These are phyloP conservation scores for Platyrinchus mystaceus DNA, from an alignment of 2,797 vertebrate species.

Conservation along the genomic window DNA sequence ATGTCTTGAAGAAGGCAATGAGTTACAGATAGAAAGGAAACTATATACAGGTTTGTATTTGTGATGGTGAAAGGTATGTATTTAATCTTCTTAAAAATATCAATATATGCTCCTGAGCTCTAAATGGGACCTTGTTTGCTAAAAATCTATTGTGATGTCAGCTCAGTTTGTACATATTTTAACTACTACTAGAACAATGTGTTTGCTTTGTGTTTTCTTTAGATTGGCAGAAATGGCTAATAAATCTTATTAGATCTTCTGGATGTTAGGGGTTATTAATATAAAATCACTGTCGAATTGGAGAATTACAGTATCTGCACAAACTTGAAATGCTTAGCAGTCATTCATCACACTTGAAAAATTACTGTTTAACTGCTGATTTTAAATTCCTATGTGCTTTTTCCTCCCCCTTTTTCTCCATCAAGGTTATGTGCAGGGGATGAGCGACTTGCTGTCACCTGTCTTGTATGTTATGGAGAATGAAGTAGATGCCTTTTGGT, in stretches of 20 bases:
- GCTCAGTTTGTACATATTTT: not conserved
- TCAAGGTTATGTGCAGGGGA: constrained; percentile 94
- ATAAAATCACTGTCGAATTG: not conserved
- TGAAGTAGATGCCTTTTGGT: constrained; percentile 97
- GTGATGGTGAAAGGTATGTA: not conserved
- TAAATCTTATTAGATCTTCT: not conserved
- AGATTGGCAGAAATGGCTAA: not conserved
- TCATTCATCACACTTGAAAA: not conserved
- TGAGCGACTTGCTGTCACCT: constrained; percentile 96
- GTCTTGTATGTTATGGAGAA: constrained; percentile 95
- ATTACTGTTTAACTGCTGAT: not conserved
- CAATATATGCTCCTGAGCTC: not conserved
- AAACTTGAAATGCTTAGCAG: not conserved
- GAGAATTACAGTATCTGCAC: not conserved
- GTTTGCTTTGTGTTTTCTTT: not conserved
- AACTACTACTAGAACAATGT: not conserved
- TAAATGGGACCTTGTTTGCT: not conserved
- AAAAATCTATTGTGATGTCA: not conserved
- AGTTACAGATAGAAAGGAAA: not conserved
- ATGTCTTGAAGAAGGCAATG: not conserved
- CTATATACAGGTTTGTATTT: not conserved
- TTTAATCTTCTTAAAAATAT: not conserved
- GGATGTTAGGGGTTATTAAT: not conserved
- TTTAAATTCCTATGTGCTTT: not conserved
- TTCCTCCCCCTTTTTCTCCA: not conserved